These are phyloP conservation scores for Aurelia coerulea DNA, from an alignment of 30 jellyfish, hydroid and myxozoan genomes.

Conservation along the genomic window DNA sequence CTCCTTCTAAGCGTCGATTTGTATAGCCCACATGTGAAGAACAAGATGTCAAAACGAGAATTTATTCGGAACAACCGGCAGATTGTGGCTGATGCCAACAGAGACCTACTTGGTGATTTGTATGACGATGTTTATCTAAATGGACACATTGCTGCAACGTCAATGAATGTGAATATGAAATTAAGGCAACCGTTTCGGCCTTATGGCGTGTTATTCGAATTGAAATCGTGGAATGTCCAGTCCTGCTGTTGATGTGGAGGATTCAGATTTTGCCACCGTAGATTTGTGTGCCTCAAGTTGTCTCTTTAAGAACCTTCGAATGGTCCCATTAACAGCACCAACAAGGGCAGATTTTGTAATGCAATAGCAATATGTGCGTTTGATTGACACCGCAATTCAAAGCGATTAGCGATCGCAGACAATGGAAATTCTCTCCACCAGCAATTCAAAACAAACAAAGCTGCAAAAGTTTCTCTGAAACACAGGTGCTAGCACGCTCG, in stretches of 20 bases:
- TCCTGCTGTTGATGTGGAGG: constrained; percentile 50
- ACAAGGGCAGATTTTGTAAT: no score
- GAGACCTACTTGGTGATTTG: constrained; percentile 93
- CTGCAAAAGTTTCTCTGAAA: no score
- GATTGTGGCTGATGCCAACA: constrained; percentile 77
- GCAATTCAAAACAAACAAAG: no score
- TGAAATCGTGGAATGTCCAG: constrained; percentile 83
- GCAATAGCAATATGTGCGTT: no score
- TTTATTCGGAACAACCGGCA: constrained; percentile 96
- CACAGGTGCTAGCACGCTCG: no score
- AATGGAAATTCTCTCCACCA: no score
- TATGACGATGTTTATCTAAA: constrained; percentile 95
- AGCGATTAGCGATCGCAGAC: no score
- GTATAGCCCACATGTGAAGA: constrained; percentile 98
- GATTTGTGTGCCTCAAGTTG: no score
- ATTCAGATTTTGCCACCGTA: no score
- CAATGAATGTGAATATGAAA: constrained; percentile 57
- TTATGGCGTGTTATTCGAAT: constrained; percentile 95
- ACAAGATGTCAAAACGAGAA: constrained; percentile 98
- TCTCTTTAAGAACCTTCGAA: no score
- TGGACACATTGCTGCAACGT: constrained; percentile 90
- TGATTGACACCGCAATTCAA: no score
- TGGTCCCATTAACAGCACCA: no score
- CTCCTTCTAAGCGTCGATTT: constrained; percentile 94
- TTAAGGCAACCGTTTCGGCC: constrained; percentile 90